Base-by-base conservation (phyloP, 2,797 vertebrate genomes). In the Neosalanx taihuensis region DNA sequence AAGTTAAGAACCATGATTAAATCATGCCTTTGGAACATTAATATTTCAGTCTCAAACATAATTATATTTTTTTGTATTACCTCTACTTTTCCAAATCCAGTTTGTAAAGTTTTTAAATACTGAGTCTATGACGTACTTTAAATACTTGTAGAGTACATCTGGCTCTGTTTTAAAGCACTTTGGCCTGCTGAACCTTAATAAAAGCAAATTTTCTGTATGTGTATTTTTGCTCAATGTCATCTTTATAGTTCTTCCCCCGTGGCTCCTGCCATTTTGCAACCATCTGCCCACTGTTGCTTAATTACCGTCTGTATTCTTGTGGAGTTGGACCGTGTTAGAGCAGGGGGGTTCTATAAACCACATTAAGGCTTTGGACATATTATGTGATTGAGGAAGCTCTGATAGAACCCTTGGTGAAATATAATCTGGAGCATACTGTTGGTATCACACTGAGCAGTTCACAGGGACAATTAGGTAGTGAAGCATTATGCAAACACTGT, bases 291-390 rank as follows among this genome's bases (percentile, higher is more conserved):
- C 61, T 20, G 6, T 60, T 3, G 46, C 75, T 84, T 90, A 87
- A 90, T 91, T 89, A 88, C 79, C 59, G 63, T 71, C 78, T 79
- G 75, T 57, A 63, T 79, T 81, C 84, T 82, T 83, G 81, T 58
- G 57, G 85, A 79, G 82, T 85, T 79, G 20, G 69, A 76, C 77
- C 67, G 72, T 73, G 79, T 80, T 76, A 79, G 79, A 84, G 80
- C 73, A 70, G 70, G 58, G 72, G 70, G 53, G 41, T 67, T 81
- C 77, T 62, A 66, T 58, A 68, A 41, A 71, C 76, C 76, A 69
- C 72, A 62, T 69, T 70, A 83, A 83, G 79, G 72, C 80, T 46
- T 46, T 31, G 66, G 71, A 62, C 80, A 81, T 83, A 74, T 72
- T 80, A 68, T 76, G 80, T 71, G 72, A 76, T 76, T 72, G 77